A percentile compares a stretch with the other conserved stretches of the same genome.
phyloP scores from a whole-genome alignment of 1,140 invertebrate genomes.

The Maniola jurtina region DNA sequence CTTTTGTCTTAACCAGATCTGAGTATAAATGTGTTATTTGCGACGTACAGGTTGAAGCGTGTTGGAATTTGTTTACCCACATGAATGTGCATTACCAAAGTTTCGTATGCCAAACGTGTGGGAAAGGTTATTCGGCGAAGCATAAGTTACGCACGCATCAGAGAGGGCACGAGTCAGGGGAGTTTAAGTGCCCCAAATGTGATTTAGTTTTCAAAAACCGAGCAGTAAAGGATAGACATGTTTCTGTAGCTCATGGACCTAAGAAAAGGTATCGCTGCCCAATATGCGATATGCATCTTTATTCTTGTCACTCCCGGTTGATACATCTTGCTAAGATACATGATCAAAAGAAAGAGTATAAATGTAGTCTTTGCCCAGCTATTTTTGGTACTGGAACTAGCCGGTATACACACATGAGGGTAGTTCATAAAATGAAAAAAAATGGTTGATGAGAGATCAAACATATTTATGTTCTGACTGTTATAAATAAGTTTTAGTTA shows the following conservation, averaged over 20 bases:
- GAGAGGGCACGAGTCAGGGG: slow-evolving; percentile 72
- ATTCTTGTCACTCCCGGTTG: slow-evolving; percentile 47
- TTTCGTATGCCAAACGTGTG: slow-evolving; percentile 83
- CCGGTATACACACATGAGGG: slow-evolving; percentile 46
- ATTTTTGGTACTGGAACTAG: slow-evolving; percentile 42
- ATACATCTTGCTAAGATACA: slow-evolving; percentile 50
- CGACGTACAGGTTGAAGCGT: slow-evolving; percentile 49
- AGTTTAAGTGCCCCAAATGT: slow-evolving; percentile 87
- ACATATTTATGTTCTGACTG: too few species aligned
- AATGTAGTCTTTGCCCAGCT: slow-evolving; percentile 46
- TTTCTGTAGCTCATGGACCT: slow-evolving; percentile 38
- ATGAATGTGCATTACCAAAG: slow-evolving; percentile 66
- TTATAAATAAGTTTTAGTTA: too few species aligned
- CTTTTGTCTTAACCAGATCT: slow-evolving; percentile 45
- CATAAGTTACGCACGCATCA: slow-evolving; percentile 75
- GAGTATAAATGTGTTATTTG: slow-evolving; percentile 60
- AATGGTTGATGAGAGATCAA: neutral
- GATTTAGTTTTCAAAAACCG: slow-evolving; percentile 80
- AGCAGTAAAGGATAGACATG: slow-evolving; percentile 39
- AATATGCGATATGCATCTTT: slow-evolving; percentile 44
- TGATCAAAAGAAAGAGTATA: slow-evolving; percentile 50
- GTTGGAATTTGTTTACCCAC: slow-evolving; percentile 52
- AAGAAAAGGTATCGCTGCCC: slow-evolving; percentile 55
- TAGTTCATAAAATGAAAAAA: slow-evolving; percentile 45
- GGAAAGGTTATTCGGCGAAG: slow-evolving; percentile 79